Evolutionary conservation across 1,140 invertebrate genomes (phyloP), one percentile per base, ranked within the genome.

Genomic region (Zaprionus ornatus): DNA sequence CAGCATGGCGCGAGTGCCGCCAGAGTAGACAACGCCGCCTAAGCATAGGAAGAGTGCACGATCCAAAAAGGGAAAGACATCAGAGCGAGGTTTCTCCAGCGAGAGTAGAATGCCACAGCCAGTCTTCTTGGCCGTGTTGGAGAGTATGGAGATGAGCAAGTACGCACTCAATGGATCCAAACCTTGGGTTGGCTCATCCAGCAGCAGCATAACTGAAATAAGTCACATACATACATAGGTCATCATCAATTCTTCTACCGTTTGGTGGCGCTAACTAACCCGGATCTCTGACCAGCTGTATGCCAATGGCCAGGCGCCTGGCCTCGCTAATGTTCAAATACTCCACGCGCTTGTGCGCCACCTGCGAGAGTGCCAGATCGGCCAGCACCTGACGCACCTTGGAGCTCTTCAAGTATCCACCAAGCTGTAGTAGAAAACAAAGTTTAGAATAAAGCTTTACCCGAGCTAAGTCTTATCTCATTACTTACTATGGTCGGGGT

Each of bases 91-190:
- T 80, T 98, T 98, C 82, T 98, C 97, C 96, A 98, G 97, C 0
- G 97, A 98, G 0, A 98, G 91, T 21, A 98, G 94, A 4, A 98
- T 97, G 6, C 97, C 97, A 15, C 97, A 96, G 6, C 97, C 96
- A 73, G 97, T 96, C 88, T 98, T 98, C 75, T 98, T 98, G 3
- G 97, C 97, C 37, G 98, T 97, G 80, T 98, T 98, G 52, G 97
- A 98, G 9, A 98, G 93, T 92, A 98, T 98, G 0, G 98, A 98
- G 21, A 98, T 96, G 3, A 99, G 96, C 45, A 99, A 94, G 91
- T 98, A 99, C 1, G 97, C 98, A 78, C 98, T 98, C 10, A 99
- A 91, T 0, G 98, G 98, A 93, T 98, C 97, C 50, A 98, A 94
- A 76, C 97, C 97, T 95, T 96, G 97, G 0, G 97, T 98, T 1